These are phyloP conservation scores for Ambastaia sidthimunki DNA, from an alignment of 2,797 vertebrate genomes.

Conservation along the genomic window DNA sequence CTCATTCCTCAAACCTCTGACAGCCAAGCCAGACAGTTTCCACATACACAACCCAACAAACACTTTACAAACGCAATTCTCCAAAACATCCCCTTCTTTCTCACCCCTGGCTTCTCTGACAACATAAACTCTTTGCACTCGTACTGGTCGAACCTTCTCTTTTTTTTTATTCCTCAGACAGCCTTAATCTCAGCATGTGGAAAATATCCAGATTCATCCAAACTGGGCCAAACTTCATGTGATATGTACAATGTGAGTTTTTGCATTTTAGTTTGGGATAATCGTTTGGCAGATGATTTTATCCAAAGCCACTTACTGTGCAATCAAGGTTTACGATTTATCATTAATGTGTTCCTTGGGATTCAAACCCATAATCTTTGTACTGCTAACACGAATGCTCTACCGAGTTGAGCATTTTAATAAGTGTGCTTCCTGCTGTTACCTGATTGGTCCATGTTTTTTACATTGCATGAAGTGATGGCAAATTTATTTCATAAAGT, in stretches of 20 bases:
- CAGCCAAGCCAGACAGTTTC: slow-evolving; percentile 25
- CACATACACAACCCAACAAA: slow-evolving; percentile 27
- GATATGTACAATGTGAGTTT: slow-evolving; percentile 40
- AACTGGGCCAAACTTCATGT: slow-evolving; percentile 5
- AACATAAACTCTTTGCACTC: not conserved
- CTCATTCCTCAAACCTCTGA: slow-evolving; percentile 48
- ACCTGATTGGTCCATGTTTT: slow-evolving; percentile 56
- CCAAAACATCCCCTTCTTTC: slow-evolving; percentile 1
- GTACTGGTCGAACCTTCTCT: not conserved
- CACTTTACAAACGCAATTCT: slow-evolving; percentile 23
- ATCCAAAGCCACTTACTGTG: too few relatives aligned
- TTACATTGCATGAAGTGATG: slow-evolving; percentile 52
- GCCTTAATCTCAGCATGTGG: not conserved
- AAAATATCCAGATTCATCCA: not conserved
- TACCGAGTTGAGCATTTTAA: not conserved
- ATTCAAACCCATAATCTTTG: too few relatives aligned
- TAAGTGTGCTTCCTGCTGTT: slow-evolving; percentile 51
- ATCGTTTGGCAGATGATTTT: slow-evolving; percentile 38
- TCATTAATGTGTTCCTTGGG: too few relatives aligned
- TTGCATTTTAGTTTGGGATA: slow-evolving; percentile 76
- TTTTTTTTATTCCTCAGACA: not conserved
- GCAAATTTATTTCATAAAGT: slow-evolving; percentile 10
- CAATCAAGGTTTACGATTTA: too few relatives aligned
- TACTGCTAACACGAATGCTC: slow-evolving; percentile 44
- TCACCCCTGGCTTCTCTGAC: not conserved